These are phyloP conservation scores for Dasyornis broadbenti DNA, from an alignment of 2,113 vertebrate species.

Conservation along the genomic window DNA sequence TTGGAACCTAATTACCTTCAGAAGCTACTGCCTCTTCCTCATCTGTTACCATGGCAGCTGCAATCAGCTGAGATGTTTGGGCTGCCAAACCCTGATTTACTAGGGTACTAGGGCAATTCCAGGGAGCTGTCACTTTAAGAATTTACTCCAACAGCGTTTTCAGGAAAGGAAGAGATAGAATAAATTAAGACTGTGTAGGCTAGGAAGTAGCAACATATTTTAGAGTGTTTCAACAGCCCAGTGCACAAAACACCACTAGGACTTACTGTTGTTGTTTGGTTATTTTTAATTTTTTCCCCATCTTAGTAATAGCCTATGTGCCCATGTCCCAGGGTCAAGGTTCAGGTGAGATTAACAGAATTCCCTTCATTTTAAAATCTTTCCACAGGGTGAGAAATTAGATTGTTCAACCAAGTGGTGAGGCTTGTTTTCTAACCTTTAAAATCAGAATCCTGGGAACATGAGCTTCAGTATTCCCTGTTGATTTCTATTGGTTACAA, in stretches of 20 bases:
- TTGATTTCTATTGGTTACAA: neutral
- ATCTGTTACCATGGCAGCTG: conserved; percentile 43
- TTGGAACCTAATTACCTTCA: conserved; percentile 21
- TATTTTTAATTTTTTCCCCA: neutral
- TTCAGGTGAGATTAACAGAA: neutral
- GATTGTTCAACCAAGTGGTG: neutral
- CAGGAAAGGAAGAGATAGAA: neutral
- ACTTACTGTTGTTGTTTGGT: neutral
- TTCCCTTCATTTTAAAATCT: neutral
- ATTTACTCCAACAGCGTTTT: neutral
- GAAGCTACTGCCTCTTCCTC: neutral
- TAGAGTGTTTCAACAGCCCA: neutral
- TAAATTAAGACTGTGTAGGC: neutral
- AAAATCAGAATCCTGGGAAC: neutral
- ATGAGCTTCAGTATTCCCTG: neutral
- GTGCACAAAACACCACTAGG: neutral
- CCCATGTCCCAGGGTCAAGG: neutral
- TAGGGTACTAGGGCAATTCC: neutral
- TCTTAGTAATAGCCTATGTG: neutral
- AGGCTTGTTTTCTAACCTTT: neutral
- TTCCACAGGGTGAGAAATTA: neutral
- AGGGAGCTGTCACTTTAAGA: neutral
- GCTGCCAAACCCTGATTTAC: conserved; percentile 16
- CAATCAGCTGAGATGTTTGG: neutral
- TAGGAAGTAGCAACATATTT: neutral